Base-by-base conservation (phyloP, 2,113 vertebrate genomes). In the Megaceryle torquata region DNA sequence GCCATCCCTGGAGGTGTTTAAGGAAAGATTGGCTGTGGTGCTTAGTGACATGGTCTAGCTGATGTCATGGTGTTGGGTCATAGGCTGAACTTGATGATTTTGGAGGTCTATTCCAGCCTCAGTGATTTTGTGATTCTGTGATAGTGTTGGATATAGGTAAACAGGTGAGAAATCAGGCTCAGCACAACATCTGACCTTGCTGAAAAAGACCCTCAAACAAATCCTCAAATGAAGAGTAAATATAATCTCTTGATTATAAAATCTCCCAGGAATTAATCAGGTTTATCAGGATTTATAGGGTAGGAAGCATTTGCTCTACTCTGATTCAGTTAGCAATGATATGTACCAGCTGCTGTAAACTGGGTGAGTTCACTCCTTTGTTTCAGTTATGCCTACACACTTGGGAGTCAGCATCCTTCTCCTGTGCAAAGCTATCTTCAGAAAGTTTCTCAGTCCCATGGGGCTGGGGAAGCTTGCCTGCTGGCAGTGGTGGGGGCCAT, bases 251-350 rank as follows among this genome's bases (percentile, higher is more conserved):
- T 64, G 33, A 33, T 74, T 64, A 70, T 13, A 83, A 92, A 70
- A 78, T 75, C 61, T 88, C 56, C 48, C 25, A 29, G n/a, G 56
- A 67, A 91, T 96, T 86, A 83, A 64, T 86, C 60, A 94, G 5
- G 0, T 77, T 95, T 82, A 68, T 71, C 80, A 91, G 82, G 53
- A 90, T 90, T 94, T 81, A 53, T 57, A 61, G 67, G 53, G 39
- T 82, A 86, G 93, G 80, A 93, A 95, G 77, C 44, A 29, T 88
- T 78, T 84, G 35, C 53, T 88, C 56, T 67, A 35, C n/a, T 91
- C 72, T 90, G 95, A 96, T 88, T 95, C 95, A 92, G 86, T 78
- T 79, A 91, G 78, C 60, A 81, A 88, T 81, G 61, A 93, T 95
- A 72, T 88, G 88, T 84, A 75, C 60, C 92, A 91, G 88, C 76